These are phyloP conservation scores for Imbricaverruca yamaguchii DNA, from an alignment of 2,888 invertebrate species.

Conservation along the genomic window DNA sequence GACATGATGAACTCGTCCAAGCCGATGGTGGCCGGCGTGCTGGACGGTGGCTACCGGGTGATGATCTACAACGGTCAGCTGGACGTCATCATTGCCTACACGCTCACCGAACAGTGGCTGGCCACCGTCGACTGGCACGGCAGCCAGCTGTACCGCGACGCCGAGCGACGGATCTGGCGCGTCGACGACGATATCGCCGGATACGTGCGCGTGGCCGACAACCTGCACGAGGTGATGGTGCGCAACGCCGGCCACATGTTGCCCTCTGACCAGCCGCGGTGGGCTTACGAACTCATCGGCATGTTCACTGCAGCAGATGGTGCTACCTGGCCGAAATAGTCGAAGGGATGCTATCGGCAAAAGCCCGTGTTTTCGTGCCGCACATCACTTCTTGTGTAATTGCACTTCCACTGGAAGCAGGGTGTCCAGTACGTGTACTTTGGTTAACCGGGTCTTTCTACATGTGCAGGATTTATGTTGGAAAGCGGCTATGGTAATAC, in stretches of 20 bases:
- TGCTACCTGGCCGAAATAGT: too few relatives aligned
- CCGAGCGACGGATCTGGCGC: conserved; percentile 60
- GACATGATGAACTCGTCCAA: conserved; percentile 79
- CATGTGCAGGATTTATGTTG: too few relatives aligned
- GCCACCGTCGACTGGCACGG: conserved; percentile 60
- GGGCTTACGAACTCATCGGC: conserved; percentile 64
- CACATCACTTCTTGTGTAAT: too few relatives aligned
- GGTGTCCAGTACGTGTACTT: too few relatives aligned
- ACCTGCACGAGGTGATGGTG: conserved; percentile 64
- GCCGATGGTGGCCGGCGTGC: conserved; percentile 38
- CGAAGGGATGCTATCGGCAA: too few relatives aligned
- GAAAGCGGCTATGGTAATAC: too few relatives aligned
- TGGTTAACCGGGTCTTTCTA: too few relatives aligned
- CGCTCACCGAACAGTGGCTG: conserved; percentile 71
- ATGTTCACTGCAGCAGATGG: too few relatives aligned
- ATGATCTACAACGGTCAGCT: conserved; percentile 83
- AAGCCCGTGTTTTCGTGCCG: too few relatives aligned
- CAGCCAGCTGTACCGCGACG: conserved; percentile 56
- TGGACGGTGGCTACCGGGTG: conserved; percentile 51
- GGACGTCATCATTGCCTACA: conserved; percentile 84
- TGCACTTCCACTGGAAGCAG: too few relatives aligned
- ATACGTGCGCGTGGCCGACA: conserved; percentile 62
- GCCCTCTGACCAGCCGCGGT: conserved; percentile 67
- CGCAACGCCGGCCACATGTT: conserved; percentile 77
- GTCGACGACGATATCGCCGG: conserved; percentile 58